Evolutionary conservation across 1,140 invertebrate species (phyloP).

Genomic region (Whitmania pigra): DNA sequence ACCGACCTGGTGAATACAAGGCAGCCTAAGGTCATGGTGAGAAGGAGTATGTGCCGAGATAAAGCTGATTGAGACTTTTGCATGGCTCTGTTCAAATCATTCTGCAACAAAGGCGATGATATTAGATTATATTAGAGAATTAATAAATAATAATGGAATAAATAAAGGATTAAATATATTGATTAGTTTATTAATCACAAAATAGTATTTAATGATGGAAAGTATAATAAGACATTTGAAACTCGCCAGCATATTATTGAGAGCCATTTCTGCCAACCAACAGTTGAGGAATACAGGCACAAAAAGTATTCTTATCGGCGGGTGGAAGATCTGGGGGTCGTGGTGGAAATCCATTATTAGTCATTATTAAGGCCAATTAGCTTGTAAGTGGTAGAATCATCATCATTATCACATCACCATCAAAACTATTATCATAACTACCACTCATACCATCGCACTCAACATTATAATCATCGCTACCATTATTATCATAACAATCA

Average conservation of each 20-base stretch:
- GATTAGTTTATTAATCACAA: too few species aligned
- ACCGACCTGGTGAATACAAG: slow-evolving; percentile 67
- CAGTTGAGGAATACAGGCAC: slow-evolving; percentile 95
- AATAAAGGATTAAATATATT: too few species aligned
- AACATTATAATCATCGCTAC: neutral
- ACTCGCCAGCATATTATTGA: slow-evolving; percentile 99
- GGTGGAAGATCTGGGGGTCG: slow-evolving; percentile 63
- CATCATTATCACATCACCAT: neutral
- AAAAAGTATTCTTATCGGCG: slow-evolving; percentile 76
- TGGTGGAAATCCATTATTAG: neutral
- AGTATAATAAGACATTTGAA: neutral
- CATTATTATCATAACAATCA: neutral
- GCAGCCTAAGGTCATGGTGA: slow-evolving; percentile 84
- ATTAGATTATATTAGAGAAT: too few species aligned
- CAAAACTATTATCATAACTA: neutral
- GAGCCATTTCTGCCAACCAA: slow-evolving; percentile 88
- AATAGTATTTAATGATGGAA: too few species aligned
- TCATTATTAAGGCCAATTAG: too few species aligned
- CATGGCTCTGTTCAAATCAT: slow-evolving; percentile 93
- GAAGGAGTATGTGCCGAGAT: slow-evolving; percentile 85
- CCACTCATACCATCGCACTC: neutral
- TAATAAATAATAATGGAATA: too few species aligned
- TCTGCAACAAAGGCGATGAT: slow-evolving; percentile 48
- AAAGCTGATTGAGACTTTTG: slow-evolving; percentile 91
- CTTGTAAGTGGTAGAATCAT: neutral